phyloP scores from a whole-genome alignment of 2,888 invertebrate species.

The Agonopterix arenella region DNA sequence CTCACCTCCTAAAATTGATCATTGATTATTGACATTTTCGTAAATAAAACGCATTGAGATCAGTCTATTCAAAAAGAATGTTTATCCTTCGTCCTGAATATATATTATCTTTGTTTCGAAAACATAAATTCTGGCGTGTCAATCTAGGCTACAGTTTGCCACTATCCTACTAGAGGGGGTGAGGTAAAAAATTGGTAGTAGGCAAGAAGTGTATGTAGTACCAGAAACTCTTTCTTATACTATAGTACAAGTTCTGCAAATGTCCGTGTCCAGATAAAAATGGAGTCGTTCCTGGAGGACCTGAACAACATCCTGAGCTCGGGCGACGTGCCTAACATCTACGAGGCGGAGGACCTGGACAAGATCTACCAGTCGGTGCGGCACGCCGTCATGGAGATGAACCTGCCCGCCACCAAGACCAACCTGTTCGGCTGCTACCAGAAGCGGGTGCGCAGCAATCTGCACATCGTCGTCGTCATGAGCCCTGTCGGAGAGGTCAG shows the following conservation, averaged over 20 bases:
- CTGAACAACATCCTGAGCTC: conserved; percentile 91
- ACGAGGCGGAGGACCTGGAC: conserved; percentile 88
- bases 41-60: too few species aligned
- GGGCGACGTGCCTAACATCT: conserved; percentile 94
- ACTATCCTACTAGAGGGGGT: too few species aligned
- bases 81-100: too few species aligned
- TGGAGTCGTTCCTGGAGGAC: conserved; percentile 92
- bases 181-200: too few species aligned
- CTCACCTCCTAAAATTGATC: too few species aligned
- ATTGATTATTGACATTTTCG: too few species aligned
- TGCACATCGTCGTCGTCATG: conserved; percentile 86
- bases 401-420: conserved; percentile 85
- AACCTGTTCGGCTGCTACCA: conserved; percentile 91
- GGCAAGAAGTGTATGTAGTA: too few species aligned
- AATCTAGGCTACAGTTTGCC: too few species aligned
- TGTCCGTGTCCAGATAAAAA: conserved; percentile 81
- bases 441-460: conserved; percentile 85
- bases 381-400: conserved; percentile 85
- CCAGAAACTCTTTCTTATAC: too few species aligned
- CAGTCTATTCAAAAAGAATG: too few species aligned
- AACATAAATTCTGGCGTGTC: too few species aligned
- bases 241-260: background rate
- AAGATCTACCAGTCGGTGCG: conserved; percentile 84
- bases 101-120: too few species aligned
- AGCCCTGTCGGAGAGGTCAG: conserved; percentile 87